Conservation (phyloP, 2,113 vertebrate genomes). For the Paratilapia polleni region DNA sequence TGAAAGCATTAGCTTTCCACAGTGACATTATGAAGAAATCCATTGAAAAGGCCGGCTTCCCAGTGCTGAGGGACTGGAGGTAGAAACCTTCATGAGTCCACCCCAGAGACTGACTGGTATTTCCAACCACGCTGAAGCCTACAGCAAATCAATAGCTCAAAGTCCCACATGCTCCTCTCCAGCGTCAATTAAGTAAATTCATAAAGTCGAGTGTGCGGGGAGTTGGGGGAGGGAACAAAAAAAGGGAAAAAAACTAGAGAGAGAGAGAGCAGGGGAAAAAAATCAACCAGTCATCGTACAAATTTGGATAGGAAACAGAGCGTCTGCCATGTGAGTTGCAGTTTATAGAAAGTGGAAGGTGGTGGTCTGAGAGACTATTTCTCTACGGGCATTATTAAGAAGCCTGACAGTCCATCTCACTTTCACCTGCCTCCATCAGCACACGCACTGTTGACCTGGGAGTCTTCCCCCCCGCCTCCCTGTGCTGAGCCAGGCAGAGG, state of each 20-base stretch:
- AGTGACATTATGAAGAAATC: constrained; percentile 77
- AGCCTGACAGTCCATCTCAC: constrained; percentile 65
- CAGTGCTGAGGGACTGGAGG: constrained; percentile 56
- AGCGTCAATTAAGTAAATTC: constrained; percentile 79
- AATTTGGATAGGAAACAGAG: constrained; percentile 46
- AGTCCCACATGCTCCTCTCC: constrained; percentile 67
- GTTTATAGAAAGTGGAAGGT: constrained; percentile 21
- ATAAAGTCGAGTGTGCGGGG: constrained; percentile 69
- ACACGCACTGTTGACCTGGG: constrained; percentile 56
- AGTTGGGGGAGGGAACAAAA: constrained; percentile 23
- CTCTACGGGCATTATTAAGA: constrained; percentile 67
- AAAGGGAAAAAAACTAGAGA: constrained; percentile 13
- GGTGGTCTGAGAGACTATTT: constrained; percentile 36
- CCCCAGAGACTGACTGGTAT: constrained; percentile 76
- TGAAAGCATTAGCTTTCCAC: constrained; percentile 70
- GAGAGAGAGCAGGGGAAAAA: not conserved
- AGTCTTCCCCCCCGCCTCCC: not conserved
- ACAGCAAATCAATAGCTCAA: constrained; percentile 75
- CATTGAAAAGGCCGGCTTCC: constrained; percentile 55
- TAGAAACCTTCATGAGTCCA: constrained; percentile 60
- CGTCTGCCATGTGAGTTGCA: constrained; percentile 12
- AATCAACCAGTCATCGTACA: constrained; percentile 29
- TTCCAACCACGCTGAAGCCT: constrained; percentile 67
- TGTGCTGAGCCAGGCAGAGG: constrained; percentile 72
- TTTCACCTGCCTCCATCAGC: constrained; percentile 76